Conservation (phyloP, 2,888 invertebrate genomes). For the Lamproptera curius region DNA sequence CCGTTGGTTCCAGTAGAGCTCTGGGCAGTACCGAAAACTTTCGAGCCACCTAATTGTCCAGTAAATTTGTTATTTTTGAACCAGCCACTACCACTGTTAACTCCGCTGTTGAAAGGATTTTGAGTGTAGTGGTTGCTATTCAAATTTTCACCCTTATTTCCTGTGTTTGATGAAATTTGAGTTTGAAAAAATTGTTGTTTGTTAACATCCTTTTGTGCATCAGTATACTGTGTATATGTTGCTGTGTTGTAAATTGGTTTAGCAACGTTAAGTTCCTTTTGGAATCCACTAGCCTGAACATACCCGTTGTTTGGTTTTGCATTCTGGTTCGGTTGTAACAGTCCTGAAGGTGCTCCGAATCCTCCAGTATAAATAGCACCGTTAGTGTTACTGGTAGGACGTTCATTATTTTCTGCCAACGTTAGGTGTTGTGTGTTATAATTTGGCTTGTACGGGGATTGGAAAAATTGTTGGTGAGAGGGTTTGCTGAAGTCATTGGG, state of each 20-base stretch:
- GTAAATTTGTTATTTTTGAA: conserved; percentile 19
- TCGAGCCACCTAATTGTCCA: conserved; percentile 25
- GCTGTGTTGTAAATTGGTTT: conserved; percentile 16
- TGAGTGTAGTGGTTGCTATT: conserved; percentile 23
- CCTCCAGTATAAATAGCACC: conserved; percentile 56
- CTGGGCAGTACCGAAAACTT: conserved; percentile 38
- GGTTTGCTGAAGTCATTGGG: conserved; percentile 42
- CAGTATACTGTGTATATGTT: conserved; percentile 17
- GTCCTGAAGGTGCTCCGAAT: conserved; percentile 67
- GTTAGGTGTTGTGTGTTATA: neutral
- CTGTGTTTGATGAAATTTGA: conserved; percentile 33
- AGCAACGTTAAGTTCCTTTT: neutral
- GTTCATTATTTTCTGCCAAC: conserved; percentile 22
- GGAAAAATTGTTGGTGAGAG: conserved; percentile 3
- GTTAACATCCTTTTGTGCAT: conserved; percentile 20
- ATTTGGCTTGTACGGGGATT: neutral
- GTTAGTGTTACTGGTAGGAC: conserved; percentile 37
- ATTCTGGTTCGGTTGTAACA: conserved; percentile 54
- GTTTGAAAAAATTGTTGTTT: conserved; percentile 22
- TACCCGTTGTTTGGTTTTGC: conserved; percentile 33
- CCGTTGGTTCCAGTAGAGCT: conserved; percentile 42
- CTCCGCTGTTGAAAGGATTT: conserved; percentile 29
- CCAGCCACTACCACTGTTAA: conserved; percentile 18
- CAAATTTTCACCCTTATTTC: conserved; percentile 35
- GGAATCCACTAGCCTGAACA: neutral